Evolutionary conservation across 2,888 invertebrate species (phyloP).

Genomic region (Empis livida): DNA sequence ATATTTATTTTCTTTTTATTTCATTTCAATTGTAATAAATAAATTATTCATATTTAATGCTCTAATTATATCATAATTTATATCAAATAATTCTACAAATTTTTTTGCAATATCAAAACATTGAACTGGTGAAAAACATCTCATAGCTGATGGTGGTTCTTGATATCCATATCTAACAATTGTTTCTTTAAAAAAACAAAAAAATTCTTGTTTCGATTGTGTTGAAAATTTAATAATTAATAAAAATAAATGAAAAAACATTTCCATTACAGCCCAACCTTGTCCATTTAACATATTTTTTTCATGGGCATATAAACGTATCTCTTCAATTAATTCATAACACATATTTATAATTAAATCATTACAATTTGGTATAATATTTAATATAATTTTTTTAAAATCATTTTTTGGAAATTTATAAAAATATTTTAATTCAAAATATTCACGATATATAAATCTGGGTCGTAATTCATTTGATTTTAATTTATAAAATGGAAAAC

Average conservation of each 20-base stretch:
- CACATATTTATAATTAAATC: not conserved
- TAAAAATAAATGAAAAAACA: slow-evolving; percentile 3
- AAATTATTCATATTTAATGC: not conserved
- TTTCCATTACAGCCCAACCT: slow-evolving; percentile 4
- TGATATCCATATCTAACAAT: slow-evolving; percentile 8
- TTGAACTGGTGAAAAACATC: slow-evolving; percentile 3
- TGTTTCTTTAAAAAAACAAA: not conserved
- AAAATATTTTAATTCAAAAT: not conserved
- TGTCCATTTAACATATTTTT: not conserved
- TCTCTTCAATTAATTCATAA: not conserved
- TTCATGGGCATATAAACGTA: slow-evolving; percentile 3
- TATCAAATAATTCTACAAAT: slow-evolving; percentile 3
- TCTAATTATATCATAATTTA: slow-evolving; percentile 1
- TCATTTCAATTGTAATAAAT: no score
- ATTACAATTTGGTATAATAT: not conserved
- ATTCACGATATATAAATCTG: not conserved
- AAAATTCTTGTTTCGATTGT: not conserved
- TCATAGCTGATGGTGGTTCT: slow-evolving; percentile 12
- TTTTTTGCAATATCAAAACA: slow-evolving; percentile 2
- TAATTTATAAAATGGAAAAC: not conserved
- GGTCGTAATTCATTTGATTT: not conserved
- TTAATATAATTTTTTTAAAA: not conserved
- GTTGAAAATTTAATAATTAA: not conserved
- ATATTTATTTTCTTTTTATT: no score
- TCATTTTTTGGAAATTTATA: not conserved